Base-by-base conservation (phyloP, 2,797 vertebrate species). In the Pseudomugil tenellus region DNA sequence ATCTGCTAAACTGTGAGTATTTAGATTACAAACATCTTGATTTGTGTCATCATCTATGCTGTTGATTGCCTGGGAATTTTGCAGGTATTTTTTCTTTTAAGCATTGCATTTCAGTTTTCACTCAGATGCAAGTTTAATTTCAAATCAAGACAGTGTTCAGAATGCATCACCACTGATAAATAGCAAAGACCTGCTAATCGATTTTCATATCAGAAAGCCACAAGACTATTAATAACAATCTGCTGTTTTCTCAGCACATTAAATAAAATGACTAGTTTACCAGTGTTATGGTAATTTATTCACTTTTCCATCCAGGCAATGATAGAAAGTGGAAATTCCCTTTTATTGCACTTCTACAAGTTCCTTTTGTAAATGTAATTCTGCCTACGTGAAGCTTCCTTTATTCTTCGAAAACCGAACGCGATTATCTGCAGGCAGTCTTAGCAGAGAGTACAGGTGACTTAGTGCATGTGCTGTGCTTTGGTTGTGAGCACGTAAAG, bases 311-410 rank as follows among this genome's bases (percentile, higher is more conserved):
- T 49, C 14, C 26, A 57, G 19, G 12, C 21, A 34, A 49, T 7
- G 55, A 55, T 60, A 79, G 7, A 68, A 11, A 67, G 51, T 16
- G 79, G 85, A 90, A 92, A 86, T 70, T 62, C 87, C 88, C 90
- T 21, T n/a, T 26, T 26, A 58, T n/a, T 76, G 35, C 49, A 72
- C 68, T 25, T 74, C 21, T 59, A 5, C 23, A 53, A 39, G 56
- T 39, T 52, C 21, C 46, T 43, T 70, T 67, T 71, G 32, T 59
- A 43, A 26, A 64, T 41, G 17, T 67, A 63, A 54, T 17, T 70
- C 55, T 74, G 25, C 32, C 21, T 70, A 54, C 79, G 63, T 34
- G 46, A 34, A 66, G 69, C 70, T 88, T 90, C 90, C 86, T 85
- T 53, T 79, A 62, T 91, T 92, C 90, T 83, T 66, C 84, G 84